These are phyloP conservation scores for Brienomyrus longianalis DNA, from an alignment of 2,113 vertebrate genomes.

Conservation along the genomic window DNA sequence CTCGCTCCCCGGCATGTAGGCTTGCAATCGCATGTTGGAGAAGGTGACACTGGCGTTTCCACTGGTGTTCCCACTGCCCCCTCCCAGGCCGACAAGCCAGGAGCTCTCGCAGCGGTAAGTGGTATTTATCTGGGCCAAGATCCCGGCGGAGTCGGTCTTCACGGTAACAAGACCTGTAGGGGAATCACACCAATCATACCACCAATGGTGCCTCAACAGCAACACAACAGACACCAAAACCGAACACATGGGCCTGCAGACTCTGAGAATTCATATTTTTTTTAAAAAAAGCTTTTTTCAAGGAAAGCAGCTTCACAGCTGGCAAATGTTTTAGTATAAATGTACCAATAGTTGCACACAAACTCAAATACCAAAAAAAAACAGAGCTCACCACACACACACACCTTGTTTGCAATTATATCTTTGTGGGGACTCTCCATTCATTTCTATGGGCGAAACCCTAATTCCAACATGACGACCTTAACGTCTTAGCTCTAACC, in stretches of 20 bases:
- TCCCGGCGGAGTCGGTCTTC: slow-evolving; percentile 40
- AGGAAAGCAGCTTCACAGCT: neutral
- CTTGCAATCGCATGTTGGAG: slow-evolving; percentile 67
- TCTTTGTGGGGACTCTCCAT: no score
- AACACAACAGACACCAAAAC: neutral
- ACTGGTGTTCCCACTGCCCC: slow-evolving; percentile 25
- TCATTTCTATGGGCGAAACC: no score
- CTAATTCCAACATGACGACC: no score
- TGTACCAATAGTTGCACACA: neutral
- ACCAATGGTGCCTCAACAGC: neutral
- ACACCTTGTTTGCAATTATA: no score
- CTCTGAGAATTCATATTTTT: neutral
- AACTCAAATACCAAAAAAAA: neutral
- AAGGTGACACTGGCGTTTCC: slow-evolving; percentile 54
- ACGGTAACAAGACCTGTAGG: slow-evolving; percentile 44
- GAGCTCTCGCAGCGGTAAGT: slow-evolving; percentile 69
- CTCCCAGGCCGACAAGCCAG: slow-evolving; percentile 38
- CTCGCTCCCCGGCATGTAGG: slow-evolving; percentile 64
- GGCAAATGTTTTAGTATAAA: neutral
- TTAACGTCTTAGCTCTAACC: no score
- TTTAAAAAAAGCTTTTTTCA: neutral
- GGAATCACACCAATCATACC: neutral
- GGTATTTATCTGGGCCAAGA: slow-evolving; percentile 67
- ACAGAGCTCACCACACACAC: neutral
- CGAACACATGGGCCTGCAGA: neutral